A percentile compares a stretch with the other conserved stretches of the same genome.
Conservation (phyloP, 2,113 vertebrate genomes). For the Crypturellus undulatus region DNA sequence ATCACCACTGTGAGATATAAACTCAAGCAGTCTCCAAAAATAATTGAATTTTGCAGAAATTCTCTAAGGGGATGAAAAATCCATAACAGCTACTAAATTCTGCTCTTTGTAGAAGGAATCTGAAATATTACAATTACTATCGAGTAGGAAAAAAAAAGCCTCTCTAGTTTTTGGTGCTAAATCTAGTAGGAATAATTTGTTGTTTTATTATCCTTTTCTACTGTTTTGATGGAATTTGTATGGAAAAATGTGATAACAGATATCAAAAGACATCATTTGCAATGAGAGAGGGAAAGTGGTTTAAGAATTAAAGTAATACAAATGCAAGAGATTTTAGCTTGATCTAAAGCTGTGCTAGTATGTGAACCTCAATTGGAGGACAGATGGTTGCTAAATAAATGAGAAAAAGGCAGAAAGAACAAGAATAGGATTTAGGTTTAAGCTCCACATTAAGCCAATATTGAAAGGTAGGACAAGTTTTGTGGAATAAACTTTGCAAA, state of each 20-base stretch:
- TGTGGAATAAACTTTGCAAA: neutral
- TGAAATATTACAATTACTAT: constrained; percentile 33
- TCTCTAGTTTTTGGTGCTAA: neutral
- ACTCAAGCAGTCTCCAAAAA: constrained; percentile 62
- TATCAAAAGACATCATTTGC: neutral
- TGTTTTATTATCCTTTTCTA: neutral
- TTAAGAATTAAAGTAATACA: neutral
- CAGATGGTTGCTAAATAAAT: neutral
- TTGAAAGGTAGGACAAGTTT: neutral
- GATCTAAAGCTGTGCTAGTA: neutral
- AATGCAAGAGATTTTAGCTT: neutral
- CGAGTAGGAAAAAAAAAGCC: neutral
- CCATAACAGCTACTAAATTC: constrained; percentile 65
- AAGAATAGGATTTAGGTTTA: accelerated
- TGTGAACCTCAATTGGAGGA: neutral
- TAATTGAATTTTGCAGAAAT: constrained; percentile 75
- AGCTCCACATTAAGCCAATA: neutral
- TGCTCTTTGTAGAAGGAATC: constrained; percentile 47
- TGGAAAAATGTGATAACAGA: neutral
- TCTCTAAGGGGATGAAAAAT: constrained; percentile 69
- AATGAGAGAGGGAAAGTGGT: neutral
- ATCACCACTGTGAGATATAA: constrained; percentile 64
- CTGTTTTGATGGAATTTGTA: neutral
- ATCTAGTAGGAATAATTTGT: neutral
- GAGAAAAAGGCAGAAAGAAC: neutral